Base-by-base conservation (phyloP, 2,888 invertebrate genomes). In the Stenolophus ochropezus region DNA sequence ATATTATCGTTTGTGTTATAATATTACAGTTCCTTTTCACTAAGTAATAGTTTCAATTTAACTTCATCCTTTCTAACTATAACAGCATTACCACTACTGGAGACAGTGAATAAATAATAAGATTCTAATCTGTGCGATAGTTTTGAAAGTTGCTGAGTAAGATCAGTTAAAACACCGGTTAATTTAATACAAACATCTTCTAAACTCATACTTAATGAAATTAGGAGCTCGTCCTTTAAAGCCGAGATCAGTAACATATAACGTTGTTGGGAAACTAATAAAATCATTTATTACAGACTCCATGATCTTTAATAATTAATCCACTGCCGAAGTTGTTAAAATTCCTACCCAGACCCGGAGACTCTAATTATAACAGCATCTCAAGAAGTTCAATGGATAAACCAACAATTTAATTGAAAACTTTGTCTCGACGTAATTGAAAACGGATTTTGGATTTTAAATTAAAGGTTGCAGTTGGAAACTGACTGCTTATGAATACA, bases 241-340 rank as follows among this genome's bases (percentile, higher is more conserved):
- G 25, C 27, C n/a, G n/a, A 42, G 21, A 73, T 49, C 42, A 73
- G 11, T 27, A 61, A 61, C 23, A 53, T 77, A 77, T 58, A 16
- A 56, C 33, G 77, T 23, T 78, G 51, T 78, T 58, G 23, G 16
- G 11, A 21, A 65, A 78, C 14, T 78, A 61, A 77, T 78, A 65
- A 77, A 65, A 78, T 65, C 25, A 78, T 49, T 65, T 78, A 78
- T 65, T 65, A 14, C 49, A 42, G 5, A 25, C 47, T 65, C 14
- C 11, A n/a, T 78, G 23, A 78, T 78, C 78, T 78, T 78, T 21
- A 77, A 78, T 78, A 61, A 78, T 65, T 78, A 65, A 78, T 78
- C 42, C 33, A 56, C 18, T 25, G 6, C 14, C 23, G 23, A 20
- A n/a, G 65, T 51, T 77, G 61, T 78, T 78, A 78, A 61, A 78